Percentiles rank a stretch among this genome's conserved stretches.
phyloP scores from a whole-genome alignment of 2,113 vertebrate species.

The Natator depressus region DNA sequence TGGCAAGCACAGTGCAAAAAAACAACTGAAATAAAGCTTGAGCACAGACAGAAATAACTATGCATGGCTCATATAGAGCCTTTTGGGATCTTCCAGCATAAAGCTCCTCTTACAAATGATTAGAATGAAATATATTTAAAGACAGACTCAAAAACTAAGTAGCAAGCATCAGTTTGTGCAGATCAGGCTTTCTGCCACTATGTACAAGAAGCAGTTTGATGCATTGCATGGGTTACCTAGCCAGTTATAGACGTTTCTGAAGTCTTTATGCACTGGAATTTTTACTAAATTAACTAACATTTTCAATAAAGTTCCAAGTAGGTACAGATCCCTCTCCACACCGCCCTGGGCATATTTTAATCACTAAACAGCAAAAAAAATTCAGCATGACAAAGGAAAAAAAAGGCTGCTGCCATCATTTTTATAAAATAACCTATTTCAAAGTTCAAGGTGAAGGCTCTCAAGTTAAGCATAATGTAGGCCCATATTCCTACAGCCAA shows the following conservation, averaged over 20 bases:
- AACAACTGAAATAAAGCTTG: conserved; percentile 67
- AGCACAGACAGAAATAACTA: conserved; percentile 65
- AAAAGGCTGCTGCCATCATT: not conserved
- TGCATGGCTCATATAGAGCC: conserved; percentile 60
- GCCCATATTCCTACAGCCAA: not conserved
- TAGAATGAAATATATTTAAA: conserved; percentile 71
- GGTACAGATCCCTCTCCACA: not conserved
- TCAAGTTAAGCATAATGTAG: not conserved
- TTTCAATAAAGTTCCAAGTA: conserved; percentile 17
- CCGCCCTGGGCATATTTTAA: conserved; percentile 12
- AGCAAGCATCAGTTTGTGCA: conserved; percentile 7
- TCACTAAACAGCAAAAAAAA: not conserved
- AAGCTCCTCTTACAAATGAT: conserved; percentile 65
- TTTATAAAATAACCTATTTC: conserved; percentile 8
- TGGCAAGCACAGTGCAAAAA: conserved; percentile 68
- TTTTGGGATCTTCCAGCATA: conserved; percentile 47
- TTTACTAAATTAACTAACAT: conserved; percentile 6
- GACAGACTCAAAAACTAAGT: conserved; percentile 58
- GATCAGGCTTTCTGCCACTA: conserved; percentile 8
- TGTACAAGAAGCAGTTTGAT: not conserved
- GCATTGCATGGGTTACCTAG: conserved; percentile 13
- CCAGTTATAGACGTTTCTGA: conserved; percentile 15
- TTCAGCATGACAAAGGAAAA: conserved; percentile 17
- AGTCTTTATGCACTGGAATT: not conserved
- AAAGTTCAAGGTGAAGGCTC: not conserved